Conservation (phyloP, 2,797 vertebrate genomes). For the Squalus acanthias region DNA sequence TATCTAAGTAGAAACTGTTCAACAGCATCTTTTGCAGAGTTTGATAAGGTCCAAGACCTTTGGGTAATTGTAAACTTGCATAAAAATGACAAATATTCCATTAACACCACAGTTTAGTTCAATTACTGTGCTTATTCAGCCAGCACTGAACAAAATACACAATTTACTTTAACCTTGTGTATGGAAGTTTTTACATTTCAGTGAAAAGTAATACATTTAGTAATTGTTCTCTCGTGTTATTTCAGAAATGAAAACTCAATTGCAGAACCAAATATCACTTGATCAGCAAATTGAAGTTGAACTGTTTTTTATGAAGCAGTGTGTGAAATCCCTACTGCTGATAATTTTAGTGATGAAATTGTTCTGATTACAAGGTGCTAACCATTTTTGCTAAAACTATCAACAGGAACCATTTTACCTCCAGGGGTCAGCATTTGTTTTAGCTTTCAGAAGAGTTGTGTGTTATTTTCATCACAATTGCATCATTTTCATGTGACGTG, state of each 20-base stretch:
- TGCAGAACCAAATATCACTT: neutral
- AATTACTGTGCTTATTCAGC: conserved; percentile 17
- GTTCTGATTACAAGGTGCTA: neutral
- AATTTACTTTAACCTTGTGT: neutral
- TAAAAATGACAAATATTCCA: neutral
- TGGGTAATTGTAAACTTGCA: too few relatives aligned
- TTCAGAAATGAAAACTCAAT: neutral
- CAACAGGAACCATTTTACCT: neutral
- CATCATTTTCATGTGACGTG: neutral
- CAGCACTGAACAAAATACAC: neutral
- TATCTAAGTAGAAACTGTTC: neutral
- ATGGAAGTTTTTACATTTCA: neutral
- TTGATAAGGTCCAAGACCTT: neutral
- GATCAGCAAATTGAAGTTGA: neutral
- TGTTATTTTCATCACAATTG: neutral
- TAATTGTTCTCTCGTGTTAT: conserved; percentile 8
- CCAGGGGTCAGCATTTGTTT: neutral
- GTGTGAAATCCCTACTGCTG: neutral
- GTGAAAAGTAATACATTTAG: neutral
- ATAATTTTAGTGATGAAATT: neutral
- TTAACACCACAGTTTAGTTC: neutral
- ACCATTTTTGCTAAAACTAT: neutral
- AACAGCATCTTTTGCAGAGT: conserved; percentile 17
- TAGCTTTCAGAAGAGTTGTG: neutral
- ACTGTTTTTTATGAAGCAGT: neutral